Evolutionary conservation across 1,140 invertebrate genomes (phyloP).

Genomic region (Luehdorfia chinensis): DNA sequence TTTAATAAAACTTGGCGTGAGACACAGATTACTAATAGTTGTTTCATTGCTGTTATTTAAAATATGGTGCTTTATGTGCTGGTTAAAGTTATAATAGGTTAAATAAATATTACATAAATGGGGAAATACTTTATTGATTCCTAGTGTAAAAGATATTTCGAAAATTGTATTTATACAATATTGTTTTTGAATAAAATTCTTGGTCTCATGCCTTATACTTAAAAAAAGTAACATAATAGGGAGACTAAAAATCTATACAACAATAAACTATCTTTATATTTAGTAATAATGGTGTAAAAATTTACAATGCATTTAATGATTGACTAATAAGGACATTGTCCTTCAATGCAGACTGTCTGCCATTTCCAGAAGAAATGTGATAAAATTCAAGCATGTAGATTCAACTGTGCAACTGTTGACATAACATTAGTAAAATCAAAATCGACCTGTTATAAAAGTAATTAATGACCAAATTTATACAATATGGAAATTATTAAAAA

Average conservation of each 20-base stretch:
- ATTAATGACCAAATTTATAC: no score
- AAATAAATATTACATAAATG: constrained; percentile 28
- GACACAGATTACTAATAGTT: no score
- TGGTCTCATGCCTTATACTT: constrained; percentile 66
- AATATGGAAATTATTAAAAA: no score
- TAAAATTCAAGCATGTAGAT: no score
- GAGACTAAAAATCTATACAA: constrained; percentile 64
- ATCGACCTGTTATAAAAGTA: no score
- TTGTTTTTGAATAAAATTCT: constrained; percentile 67
- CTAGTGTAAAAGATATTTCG: constrained; percentile 72
- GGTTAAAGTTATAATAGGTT: no score
- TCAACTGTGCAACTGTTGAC: no score
- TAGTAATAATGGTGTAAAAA: constrained; percentile 52
- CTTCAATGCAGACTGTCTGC: constrained; percentile 23
- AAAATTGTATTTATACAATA: constrained; percentile 73
- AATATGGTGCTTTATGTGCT: no score
- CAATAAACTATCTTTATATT: constrained; percentile 57
- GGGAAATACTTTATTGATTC: constrained; percentile 75
- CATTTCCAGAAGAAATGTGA: constrained; percentile 9
- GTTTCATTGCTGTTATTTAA: no score
- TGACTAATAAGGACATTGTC: constrained; percentile 28
- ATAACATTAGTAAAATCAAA: no score
- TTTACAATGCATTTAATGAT: constrained; percentile 46
- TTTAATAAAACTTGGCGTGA: no score
- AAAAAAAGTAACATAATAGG: constrained; percentile 61